A percentile compares a stretch with the other conserved stretches of the same genome.
phyloP scores from a whole-genome alignment of 2,113 vertebrate species.

The Crotophaga sulcirostris region DNA sequence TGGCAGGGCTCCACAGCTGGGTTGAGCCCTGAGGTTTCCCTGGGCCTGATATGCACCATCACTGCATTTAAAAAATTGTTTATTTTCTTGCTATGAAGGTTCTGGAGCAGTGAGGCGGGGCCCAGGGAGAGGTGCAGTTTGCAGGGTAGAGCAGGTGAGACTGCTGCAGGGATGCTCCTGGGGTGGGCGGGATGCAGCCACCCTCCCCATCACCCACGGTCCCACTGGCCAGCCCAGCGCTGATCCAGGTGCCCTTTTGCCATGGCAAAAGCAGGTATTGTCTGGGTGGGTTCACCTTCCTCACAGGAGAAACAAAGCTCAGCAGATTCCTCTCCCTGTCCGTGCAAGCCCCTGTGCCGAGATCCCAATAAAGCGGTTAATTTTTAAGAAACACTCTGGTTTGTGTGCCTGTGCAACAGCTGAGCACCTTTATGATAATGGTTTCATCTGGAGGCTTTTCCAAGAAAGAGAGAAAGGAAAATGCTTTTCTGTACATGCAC shows the following conservation, averaged over 20 bases:
- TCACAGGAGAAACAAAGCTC: not conserved
- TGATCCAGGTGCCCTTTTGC: not conserved
- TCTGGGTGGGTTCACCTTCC: rapidly evolving
- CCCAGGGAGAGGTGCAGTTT: no score
- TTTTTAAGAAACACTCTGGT: not conserved
- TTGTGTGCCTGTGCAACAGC: not conserved
- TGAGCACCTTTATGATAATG: no score
- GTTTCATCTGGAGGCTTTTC: not conserved
- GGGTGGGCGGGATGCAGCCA: rapidly evolving
- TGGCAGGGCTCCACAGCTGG: not conserved
- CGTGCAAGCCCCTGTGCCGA: not conserved
- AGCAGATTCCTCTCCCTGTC: not conserved
- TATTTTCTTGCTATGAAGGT: not conserved
- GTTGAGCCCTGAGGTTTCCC: not conserved
- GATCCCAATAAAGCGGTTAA: not conserved
- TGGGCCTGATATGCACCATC: not conserved
- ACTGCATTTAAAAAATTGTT: not conserved
- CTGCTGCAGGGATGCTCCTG: rapidly evolving
- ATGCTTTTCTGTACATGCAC: not conserved
- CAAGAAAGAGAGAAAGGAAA: not conserved
- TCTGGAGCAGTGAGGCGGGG: no score
- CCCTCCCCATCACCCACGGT: not conserved
- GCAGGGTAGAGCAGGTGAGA: not conserved
- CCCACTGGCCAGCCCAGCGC: rapidly evolving
- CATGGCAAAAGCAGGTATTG: not conserved